These are phyloP conservation scores for Silvanus unidentatus DNA, from an alignment of 2,888 invertebrate species.

Conservation along the genomic window DNA sequence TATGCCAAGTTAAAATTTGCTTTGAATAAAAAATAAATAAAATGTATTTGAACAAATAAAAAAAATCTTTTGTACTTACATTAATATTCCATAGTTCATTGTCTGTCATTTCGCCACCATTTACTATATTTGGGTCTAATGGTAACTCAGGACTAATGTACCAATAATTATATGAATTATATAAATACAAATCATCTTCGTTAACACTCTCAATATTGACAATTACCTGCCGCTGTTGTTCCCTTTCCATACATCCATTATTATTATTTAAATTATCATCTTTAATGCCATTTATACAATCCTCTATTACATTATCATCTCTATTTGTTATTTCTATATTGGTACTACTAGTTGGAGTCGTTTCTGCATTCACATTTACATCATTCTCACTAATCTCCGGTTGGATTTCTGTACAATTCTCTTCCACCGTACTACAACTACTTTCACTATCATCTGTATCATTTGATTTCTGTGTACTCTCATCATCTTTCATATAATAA, in stretches of 20 bases:
- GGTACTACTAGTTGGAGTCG: conserved; percentile 7
- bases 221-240: conserved; percentile 21
- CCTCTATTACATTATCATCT: conserved; percentile 9
- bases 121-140: conserved; percentile 45
- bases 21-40: neutral
- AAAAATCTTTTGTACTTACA: conserved; percentile 17
- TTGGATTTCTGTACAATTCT: conserved; percentile 10
- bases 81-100: conserved; percentile 13
- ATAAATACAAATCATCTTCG: conserved; percentile 43
- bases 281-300: conserved; percentile 11
- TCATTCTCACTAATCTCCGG: conserved; percentile 12
- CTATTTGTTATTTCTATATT: conserved; percentile 18
- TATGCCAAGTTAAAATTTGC: too few species aligned
- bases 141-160: conserved; percentile 51
- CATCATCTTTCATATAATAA: too few species aligned
- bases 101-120: conserved; percentile 23
- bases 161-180: conserved; percentile 54
- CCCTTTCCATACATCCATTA: conserved; percentile 13
- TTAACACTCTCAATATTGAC: conserved; percentile 24
- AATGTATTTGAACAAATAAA: neutral
- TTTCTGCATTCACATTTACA: too few species aligned
- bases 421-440: conserved; percentile 16
- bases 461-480: too few species aligned
- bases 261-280: conserved; percentile 12
- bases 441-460: neutral